Conservation (phyloP, 2,888 invertebrate species). For the Priocnemis perturbator region DNA sequence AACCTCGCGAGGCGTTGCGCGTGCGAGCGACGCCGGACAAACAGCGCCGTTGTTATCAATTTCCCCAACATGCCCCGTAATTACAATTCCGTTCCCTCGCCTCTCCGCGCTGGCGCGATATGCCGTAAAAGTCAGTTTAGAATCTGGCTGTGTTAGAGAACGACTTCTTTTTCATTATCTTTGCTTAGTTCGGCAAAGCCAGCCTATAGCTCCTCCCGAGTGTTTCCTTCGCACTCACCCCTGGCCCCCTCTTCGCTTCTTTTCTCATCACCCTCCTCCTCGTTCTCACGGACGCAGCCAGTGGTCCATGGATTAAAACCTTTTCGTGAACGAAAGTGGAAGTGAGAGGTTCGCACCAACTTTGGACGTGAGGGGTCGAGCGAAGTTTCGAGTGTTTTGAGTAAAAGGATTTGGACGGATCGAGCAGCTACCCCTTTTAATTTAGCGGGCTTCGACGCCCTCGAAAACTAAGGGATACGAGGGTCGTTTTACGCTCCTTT, state of each 20-base stretch:
- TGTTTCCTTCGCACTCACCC: too few species aligned
- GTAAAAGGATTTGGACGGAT: slow-evolving; percentile 58
- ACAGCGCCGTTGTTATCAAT: slow-evolving; percentile 19
- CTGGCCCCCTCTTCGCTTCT: slow-evolving; percentile 12
- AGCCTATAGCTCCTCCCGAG: background rate
- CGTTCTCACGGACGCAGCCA: slow-evolving; percentile 26
- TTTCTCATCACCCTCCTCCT: slow-evolving; percentile 3
- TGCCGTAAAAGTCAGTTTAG: too few species aligned
- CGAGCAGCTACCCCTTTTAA: slow-evolving; percentile 53
- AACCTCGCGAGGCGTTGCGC: slow-evolving; percentile 21
- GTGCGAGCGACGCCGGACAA: slow-evolving; percentile 20
- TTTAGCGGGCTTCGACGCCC: slow-evolving; percentile 51
- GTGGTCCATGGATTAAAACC: slow-evolving; percentile 56
- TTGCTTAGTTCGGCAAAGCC: background rate
- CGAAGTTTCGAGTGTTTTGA: slow-evolving; percentile 59
- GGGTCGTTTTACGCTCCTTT: slow-evolving; percentile 35
- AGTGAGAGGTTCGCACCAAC: slow-evolving; percentile 38
- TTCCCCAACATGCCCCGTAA: too few species aligned
- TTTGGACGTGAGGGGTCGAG: slow-evolving; percentile 34
- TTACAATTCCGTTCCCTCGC: too few species aligned
- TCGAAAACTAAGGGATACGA: slow-evolving; percentile 41
- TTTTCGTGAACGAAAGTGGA: slow-evolving; percentile 27
- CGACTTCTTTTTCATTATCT: background rate
- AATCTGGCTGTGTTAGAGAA: too few species aligned
- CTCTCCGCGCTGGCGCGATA: too few species aligned